Evolutionary conservation across 2,797 vertebrate genomes (phyloP).

Genomic region (Setipinna tenuifilis): DNA sequence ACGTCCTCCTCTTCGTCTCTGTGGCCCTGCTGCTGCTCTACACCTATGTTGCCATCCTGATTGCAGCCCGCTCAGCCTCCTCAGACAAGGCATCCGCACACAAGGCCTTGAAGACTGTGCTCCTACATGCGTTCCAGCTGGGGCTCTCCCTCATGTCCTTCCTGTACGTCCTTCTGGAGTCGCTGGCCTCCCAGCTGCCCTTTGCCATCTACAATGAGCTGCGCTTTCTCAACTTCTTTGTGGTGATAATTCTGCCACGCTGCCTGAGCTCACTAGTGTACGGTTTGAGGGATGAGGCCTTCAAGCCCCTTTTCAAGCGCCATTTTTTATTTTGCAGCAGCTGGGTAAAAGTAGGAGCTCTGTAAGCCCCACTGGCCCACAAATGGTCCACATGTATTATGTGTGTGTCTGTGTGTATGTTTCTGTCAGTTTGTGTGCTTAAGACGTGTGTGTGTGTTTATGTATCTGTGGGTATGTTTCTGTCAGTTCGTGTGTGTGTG

Average conservation of each 20-base stretch:
- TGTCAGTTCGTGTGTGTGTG: background rate
- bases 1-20: constrained; percentile 18
- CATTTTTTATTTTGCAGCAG: background rate
- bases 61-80: constrained; percentile 32
- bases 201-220: constrained; percentile 18
- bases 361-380: background rate
- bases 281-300: constrained; percentile 36
- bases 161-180: constrained; percentile 39
- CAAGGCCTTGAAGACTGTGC: constrained; percentile 39
- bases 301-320: constrained; percentile 27
- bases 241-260: constrained; percentile 34
- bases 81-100: constrained; percentile 27
- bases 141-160: constrained; percentile 46
- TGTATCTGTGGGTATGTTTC: background rate
- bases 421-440: no score
- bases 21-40: constrained; percentile 38
- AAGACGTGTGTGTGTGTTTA: no score
- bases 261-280: constrained; percentile 42
- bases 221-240: constrained; percentile 35
- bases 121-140: constrained; percentile 46
- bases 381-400: background rate
- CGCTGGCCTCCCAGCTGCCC: constrained; percentile 31
- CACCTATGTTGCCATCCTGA: constrained; percentile 50
- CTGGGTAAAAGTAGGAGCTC: background rate
- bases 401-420: background rate